These are phyloP conservation scores for Otus scops DNA, from an alignment of 2,797 vertebrate genomes.

Conservation along the genomic window DNA sequence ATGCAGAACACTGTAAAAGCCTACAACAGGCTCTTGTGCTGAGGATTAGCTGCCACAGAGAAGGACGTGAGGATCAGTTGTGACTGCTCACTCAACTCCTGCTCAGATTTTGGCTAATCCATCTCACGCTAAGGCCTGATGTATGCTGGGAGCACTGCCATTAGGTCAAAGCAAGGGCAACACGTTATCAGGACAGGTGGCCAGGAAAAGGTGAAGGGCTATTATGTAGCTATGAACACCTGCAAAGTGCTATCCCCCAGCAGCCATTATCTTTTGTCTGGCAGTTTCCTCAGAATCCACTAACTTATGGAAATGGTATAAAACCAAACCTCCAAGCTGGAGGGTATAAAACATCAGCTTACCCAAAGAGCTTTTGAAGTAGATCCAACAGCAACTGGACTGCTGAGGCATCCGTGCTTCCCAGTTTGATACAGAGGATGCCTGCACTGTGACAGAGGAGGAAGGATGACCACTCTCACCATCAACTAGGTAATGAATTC, in stretches of 20 bases:
- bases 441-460: fast-evolving
- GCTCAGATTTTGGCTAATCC: not conserved
- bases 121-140: not conserved
- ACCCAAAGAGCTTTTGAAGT: not conserved
- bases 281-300: not conserved
- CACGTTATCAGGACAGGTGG: not conserved
- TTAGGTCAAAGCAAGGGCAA: not conserved
- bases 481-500: not conserved
- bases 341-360: not conserved
- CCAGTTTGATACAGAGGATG: not conserved
- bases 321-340: not conserved
- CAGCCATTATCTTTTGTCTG: not conserved
- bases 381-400: not conserved
- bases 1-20: not conserved
- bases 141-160: not conserved
- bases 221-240: not conserved
- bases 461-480: not conserved
- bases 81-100: not conserved
- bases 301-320: not conserved
- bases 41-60: not conserved
- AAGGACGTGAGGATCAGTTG: not conserved
- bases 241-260: not conserved
- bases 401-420: not conserved
- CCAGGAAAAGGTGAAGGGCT: not conserved
- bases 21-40: not conserved